Conservation (phyloP, 2,113 vertebrate genomes). For the Nesogale talazaci region DNA sequence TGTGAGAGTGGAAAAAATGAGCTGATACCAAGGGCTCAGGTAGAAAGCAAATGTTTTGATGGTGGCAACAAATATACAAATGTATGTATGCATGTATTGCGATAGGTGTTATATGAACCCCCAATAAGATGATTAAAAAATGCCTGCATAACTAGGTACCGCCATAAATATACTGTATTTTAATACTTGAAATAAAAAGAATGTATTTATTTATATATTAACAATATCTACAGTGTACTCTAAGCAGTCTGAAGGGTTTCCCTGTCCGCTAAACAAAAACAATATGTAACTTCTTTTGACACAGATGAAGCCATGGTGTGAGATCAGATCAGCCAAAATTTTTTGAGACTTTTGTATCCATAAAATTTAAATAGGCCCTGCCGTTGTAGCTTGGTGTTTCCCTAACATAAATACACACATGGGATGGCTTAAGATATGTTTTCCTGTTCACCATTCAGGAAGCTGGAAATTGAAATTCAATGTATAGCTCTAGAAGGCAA, state of each 20-base stretch:
- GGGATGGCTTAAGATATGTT: background rate
- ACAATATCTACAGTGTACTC: conserved; percentile 12
- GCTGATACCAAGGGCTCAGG: no score
- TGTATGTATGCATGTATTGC: no score
- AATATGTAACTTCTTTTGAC: background rate
- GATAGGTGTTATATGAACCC: no score
- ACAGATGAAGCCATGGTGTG: background rate
- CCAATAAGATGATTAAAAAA: no score
- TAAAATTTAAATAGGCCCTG: background rate
- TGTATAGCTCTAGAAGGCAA: background rate
- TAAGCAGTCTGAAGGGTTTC: background rate
- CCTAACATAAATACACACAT: background rate
- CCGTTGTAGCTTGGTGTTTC: background rate
- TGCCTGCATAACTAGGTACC: background rate
- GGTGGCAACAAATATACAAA: no score
- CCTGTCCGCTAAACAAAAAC: conserved; percentile 15
- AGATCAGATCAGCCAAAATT: background rate
- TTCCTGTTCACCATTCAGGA: background rate
- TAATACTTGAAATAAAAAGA: conserved; percentile 52
- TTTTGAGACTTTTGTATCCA: conserved; percentile 16
- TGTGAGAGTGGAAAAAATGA: no score
- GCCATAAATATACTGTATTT: conserved; percentile 66
- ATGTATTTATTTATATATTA: conserved; percentile 37
- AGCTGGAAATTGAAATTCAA: background rate
- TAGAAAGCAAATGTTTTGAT: no score